These are phyloP conservation scores for Grus americana DNA, from an alignment of 2,113 vertebrate species.

Conservation along the genomic window DNA sequence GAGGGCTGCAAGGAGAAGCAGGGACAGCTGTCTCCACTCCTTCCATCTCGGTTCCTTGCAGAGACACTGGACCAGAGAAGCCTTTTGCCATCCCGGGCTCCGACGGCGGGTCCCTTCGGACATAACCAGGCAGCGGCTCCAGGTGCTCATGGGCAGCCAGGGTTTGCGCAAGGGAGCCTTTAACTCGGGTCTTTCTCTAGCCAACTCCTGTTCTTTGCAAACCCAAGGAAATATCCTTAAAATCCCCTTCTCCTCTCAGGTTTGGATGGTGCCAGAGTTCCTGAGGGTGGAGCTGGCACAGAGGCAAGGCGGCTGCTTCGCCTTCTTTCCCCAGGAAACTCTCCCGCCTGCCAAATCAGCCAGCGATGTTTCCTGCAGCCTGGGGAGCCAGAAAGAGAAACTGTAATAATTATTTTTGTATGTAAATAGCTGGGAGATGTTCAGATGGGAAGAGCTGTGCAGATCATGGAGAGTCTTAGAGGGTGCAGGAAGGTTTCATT, in stretches of 20 bases:
- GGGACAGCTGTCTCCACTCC: neutral
- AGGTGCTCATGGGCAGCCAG: neutral
- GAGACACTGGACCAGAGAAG: neutral
- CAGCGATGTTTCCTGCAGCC: neutral
- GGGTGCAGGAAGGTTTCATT: neutral
- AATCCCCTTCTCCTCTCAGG: neutral
- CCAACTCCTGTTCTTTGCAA: neutral
- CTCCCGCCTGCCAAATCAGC: neutral
- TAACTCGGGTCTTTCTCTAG: neutral
- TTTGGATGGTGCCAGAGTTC: neutral
- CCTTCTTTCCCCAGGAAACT: neutral
- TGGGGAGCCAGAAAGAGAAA: neutral
- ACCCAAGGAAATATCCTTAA: neutral
- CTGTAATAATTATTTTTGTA: neutral
- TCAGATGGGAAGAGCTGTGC: neutral
- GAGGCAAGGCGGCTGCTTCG: neutral
- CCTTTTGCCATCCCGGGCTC: neutral
- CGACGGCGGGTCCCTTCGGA: rapidly evolving
- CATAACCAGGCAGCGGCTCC: neutral
- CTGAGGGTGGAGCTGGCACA: constrained; percentile 18
- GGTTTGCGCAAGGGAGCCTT: neutral
- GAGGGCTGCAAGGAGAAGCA: neutral
- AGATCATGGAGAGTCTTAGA: neutral
- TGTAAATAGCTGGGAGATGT: neutral
- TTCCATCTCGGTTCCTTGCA: neutral